Percentiles rank a stretch among this genome's conserved stretches.
Conservation (phyloP, 2,113 vertebrate genomes). For the Hippolais icterina region DNA sequence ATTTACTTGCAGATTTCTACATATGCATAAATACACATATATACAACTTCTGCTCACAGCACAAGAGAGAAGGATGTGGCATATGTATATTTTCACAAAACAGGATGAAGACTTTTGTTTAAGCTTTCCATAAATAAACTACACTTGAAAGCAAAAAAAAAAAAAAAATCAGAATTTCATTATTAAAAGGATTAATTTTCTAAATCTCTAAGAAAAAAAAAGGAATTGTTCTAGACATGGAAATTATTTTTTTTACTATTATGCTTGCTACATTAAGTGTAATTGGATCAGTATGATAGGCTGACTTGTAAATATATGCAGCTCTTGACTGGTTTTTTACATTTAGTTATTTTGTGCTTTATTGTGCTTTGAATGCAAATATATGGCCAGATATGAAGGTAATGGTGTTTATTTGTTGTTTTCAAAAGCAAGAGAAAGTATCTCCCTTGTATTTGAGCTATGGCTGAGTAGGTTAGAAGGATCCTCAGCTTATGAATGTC, state of each 20-base stretch:
- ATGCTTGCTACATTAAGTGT: background rate
- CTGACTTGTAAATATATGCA: background rate
- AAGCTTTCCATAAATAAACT: slow-evolving; percentile 8
- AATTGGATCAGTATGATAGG: background rate
- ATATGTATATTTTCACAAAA: background rate
- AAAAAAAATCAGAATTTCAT: background rate
- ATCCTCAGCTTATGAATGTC: background rate
- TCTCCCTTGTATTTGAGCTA: background rate
- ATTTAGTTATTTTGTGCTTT: background rate
- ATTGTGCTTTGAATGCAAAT: background rate
- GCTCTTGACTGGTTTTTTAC: background rate
- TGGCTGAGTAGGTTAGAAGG: background rate
- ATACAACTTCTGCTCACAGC: background rate
- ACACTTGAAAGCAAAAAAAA: background rate
- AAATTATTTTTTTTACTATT: background rate
- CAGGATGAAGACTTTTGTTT: background rate
- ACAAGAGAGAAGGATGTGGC: background rate
- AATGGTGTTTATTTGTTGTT: background rate
- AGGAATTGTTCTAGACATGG: background rate
- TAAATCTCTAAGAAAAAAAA: background rate
- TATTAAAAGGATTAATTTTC: background rate
- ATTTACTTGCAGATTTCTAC: background rate
- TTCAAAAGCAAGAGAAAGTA: slow-evolving; percentile 11
- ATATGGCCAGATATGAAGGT: background rate
- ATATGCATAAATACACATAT: background rate